These are phyloP conservation scores for Micromesistius poutassou DNA, from an alignment of 2,797 vertebrate species.

Conservation along the genomic window DNA sequence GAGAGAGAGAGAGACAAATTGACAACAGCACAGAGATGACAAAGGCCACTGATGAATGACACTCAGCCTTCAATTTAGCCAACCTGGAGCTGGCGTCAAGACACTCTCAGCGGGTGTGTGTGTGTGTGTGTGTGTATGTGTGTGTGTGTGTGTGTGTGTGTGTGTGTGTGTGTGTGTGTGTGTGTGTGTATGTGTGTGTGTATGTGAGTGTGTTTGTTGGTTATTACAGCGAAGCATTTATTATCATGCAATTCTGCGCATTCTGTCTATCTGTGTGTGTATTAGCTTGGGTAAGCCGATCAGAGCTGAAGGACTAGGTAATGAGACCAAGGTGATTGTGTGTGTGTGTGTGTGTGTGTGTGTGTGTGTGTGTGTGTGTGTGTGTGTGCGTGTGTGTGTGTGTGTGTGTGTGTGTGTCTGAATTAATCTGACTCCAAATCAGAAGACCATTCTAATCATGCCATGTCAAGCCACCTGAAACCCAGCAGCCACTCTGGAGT, in stretches of 20 bases:
- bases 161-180: constrained; percentile 13
- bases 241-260: no score
- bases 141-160: constrained; percentile 14
- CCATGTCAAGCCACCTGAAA: no score
- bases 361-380: no score
- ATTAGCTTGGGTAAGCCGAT: no score
- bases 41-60: constrained; percentile 72
- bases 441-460: no score
- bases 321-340: not conserved
- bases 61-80: constrained; percentile 66
- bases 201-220: constrained; percentile 13
- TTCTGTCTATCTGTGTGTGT: no score
- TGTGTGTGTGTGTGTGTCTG: no score
- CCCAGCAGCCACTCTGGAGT: no score
- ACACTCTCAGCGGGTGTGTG: constrained; percentile 55
- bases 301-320: not conserved
- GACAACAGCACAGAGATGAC: constrained; percentile 47
- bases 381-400: not conserved
- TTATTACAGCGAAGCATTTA: constrained; percentile 20
- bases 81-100: constrained; percentile 64
- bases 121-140: constrained; percentile 26
- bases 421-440: no score
- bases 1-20: constrained; percentile 4
- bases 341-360: not conserved
- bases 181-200: constrained; percentile 26